Evolutionary conservation across 2,113 vertebrate genomes (phyloP).

Genomic region (Plectropomus leopardus): DNA sequence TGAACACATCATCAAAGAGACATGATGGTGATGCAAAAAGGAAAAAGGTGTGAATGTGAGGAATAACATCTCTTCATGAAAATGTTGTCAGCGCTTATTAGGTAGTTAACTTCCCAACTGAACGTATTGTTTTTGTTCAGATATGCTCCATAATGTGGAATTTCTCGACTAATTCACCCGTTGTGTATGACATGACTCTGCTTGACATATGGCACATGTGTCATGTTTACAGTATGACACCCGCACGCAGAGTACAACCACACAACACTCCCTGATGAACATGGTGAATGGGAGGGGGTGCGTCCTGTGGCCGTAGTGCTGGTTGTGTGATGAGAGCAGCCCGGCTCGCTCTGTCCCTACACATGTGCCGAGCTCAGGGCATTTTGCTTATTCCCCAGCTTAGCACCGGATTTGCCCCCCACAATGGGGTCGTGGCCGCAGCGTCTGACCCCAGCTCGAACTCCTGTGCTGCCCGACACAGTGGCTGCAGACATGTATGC

Average conservation of each 20-base stretch:
- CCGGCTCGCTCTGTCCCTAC: conserved; percentile 63
- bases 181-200: conserved; percentile 3
- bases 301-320: conserved; percentile 7
- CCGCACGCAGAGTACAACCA: neutral
- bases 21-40: neutral
- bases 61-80: neutral
- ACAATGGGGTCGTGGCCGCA: conserved; percentile 89
- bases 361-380: conserved; percentile 89
- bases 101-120: neutral
- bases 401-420: conserved; percentile 89
- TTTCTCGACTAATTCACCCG: neutral
- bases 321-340: conserved; percentile 23
- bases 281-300: conserved; percentile 48
- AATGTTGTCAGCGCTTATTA: neutral
- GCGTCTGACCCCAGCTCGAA: conserved; percentile 90
- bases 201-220: neutral
- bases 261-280: conserved; percentile 18
- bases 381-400: conserved; percentile 91
- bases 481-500: conserved; percentile 32
- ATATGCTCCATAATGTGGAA: neutral
- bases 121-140: conserved; percentile 14
- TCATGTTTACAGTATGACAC: neutral
- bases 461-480: conserved; percentile 73
- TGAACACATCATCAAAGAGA: conserved; percentile 33
- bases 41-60: conserved; percentile 1